Conservation (phyloP, 2,113 vertebrate genomes). For the Hippocampus zosterae region DNA sequence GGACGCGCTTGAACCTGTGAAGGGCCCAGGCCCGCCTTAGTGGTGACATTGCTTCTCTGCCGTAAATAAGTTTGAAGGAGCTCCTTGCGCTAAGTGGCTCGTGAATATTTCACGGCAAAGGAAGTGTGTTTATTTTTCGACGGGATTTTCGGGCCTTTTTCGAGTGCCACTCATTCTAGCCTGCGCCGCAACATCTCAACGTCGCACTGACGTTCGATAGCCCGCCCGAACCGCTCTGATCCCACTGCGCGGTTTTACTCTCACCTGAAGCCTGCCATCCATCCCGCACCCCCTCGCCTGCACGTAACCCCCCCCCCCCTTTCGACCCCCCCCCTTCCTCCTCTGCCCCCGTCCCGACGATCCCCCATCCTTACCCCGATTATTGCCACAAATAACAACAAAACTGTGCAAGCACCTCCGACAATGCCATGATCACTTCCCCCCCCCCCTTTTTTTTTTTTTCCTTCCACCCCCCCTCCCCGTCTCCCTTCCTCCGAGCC, state of each 20-base stretch:
- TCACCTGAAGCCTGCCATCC: constrained; percentile 58
- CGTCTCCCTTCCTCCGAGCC: constrained; percentile 32
- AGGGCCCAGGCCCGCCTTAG: constrained; percentile 18
- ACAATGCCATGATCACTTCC: constrained; percentile 43
- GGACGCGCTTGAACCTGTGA: constrained; percentile 23
- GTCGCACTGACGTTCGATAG: constrained; percentile 3
- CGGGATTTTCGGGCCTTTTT: neutral
- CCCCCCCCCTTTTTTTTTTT: constrained; percentile 29
- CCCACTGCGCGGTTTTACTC: constrained; percentile 23
- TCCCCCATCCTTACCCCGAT: constrained; percentile 22
- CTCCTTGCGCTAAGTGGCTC: constrained; percentile 35
- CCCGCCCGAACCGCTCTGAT: neutral
- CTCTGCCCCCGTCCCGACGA: constrained; percentile 32
- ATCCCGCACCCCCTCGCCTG: constrained; percentile 45
- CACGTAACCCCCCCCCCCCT: constrained; percentile 38
- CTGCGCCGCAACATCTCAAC: constrained; percentile 19
- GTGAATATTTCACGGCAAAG: constrained; percentile 46
- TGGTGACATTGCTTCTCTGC: constrained; percentile 1
- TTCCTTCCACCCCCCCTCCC: constrained; percentile 32
- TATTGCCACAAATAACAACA: constrained; percentile 54
- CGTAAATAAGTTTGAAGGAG: constrained; percentile 37
- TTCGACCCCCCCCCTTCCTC: constrained; percentile 48
- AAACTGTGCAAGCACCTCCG: constrained; percentile 42
- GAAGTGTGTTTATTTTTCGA: constrained; percentile 47
- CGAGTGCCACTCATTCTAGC: constrained; percentile 26